Percentiles rank a stretch among this genome's conserved stretches.
These are phyloP conservation scores for Ficedula albicollis DNA, from an alignment of 2,797 vertebrate genomes.

Conservation along the genomic window DNA sequence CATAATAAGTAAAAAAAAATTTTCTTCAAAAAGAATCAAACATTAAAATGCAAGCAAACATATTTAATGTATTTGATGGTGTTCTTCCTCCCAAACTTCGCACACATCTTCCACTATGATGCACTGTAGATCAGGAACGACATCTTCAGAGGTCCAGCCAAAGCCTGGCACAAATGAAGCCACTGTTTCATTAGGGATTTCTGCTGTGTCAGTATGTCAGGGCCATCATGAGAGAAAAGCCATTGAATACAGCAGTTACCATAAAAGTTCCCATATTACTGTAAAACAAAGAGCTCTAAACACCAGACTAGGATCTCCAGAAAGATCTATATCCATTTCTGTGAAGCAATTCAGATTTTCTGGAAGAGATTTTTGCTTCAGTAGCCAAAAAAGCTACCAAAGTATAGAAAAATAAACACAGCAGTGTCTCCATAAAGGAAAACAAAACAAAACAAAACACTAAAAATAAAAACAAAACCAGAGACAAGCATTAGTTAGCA, in stretches of 20 bases:
- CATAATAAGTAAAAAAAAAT: neutral
- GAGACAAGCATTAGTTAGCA: neutral
- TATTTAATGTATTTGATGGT: neutral
- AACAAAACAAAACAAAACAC: too few relatives aligned
- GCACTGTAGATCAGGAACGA: fast-evolving
- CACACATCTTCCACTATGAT: fast-evolving
- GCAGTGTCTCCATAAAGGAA: neutral
- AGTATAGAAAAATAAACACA: neutral
- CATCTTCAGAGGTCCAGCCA: neutral
- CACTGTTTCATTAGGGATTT: neutral
- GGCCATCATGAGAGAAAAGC: neutral
- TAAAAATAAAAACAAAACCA: neutral
- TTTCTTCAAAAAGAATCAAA: neutral
- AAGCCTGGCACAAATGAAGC: neutral
- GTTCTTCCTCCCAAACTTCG: neutral
- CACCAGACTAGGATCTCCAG: neutral
- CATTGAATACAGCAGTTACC: neutral
- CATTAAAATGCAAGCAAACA: neutral
- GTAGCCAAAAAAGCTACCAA: neutral
- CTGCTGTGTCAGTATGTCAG: neutral
- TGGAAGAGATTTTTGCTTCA: neutral
- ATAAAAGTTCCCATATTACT: fast-evolving
- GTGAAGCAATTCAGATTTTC: neutral
- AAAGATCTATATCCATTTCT: neutral
- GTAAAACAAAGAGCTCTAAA: neutral